Evolutionary conservation across 2,888 invertebrate genomes (phyloP), one percentile per base, ranked within the genome.

Genomic region (Drosophila infuscata): DNA sequence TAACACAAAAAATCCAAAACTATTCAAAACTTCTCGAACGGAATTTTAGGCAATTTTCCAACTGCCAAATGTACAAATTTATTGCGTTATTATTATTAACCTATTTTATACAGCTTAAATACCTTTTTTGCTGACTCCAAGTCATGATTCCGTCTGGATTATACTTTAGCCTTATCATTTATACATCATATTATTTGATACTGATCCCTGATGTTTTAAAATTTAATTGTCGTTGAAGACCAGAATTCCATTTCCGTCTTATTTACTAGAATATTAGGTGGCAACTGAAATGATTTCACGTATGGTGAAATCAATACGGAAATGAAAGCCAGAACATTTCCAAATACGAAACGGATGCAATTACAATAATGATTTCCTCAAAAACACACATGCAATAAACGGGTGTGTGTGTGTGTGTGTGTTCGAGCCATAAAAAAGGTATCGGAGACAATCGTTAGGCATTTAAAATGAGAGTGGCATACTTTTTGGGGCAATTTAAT

Each of bases 361-460:
- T 81, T 59, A 65, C 67, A 74, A 77, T 68, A 79, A 82, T 68
- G 52, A 74, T 70, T 74, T 74, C 74, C 79, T 36, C 56, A 29
- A n/a, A 53, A 25, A 54, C 33, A 60, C 64, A 35, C 54, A 66
- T 43, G 53, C 33, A 15, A 63, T 17, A 15, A 46, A 15, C 15
- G 62, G 33, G 30, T 30, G 32, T 54, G 38, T 38, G 38, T 38
- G 38, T 17, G 36, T 17, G 36, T 20, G 20, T 20, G 46, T 20
- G 15, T 41, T 20, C 35, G 25, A 15, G 36, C 54, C 32, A 46
- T 67, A 36, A 49, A 46, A 52, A 57, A 60, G 49, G n/a, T 36
- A 25, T 25, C 3, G 12, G 11, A 53, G 58, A 53, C 68, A 67
- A 69, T 80, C 73, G 63, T 30, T 46, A 25, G 29, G 32, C 29